Evolutionary conservation across 2,888 invertebrate genomes (phyloP).

Genomic region (Cecidostiba fungosa): DNA sequence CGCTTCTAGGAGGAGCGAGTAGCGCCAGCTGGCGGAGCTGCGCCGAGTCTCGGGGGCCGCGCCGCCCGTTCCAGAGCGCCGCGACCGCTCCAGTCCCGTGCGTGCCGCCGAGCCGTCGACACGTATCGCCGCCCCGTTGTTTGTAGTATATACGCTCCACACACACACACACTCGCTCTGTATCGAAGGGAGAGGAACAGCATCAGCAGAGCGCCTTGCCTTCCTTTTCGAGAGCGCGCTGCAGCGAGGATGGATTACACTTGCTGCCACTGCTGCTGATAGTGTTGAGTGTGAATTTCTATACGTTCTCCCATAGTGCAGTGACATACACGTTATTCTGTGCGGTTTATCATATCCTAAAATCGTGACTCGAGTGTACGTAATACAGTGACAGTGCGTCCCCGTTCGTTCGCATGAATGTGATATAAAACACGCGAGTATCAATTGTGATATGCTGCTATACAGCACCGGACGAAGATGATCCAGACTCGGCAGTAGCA

Average conservation of each 20-base stretch:
- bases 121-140: constrained; percentile 31
- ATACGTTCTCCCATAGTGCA: neutral
- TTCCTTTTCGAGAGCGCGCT: neutral
- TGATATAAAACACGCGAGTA: neutral
- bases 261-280: neutral
- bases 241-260: constrained; percentile 21
- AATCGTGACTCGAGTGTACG: neutral
- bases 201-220: neutral
- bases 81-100: constrained; percentile 58
- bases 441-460: neutral
- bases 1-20: neutral
- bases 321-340: neutral
- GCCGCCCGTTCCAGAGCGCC: constrained; percentile 42
- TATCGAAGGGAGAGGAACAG: neutral
- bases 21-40: constrained; percentile 59
- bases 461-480: neutral
- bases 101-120: constrained; percentile 62
- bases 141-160: neutral
- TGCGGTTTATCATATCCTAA: neutral
- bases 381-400: neutral
- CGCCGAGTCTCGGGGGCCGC: neutral
- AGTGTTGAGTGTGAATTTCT: neutral
- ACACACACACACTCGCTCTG: neutral
- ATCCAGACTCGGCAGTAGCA: neutral
- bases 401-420: neutral